phyloP scores from a whole-genome alignment of 2,888 invertebrate species.

The Acanthosepion lycidas region DNA sequence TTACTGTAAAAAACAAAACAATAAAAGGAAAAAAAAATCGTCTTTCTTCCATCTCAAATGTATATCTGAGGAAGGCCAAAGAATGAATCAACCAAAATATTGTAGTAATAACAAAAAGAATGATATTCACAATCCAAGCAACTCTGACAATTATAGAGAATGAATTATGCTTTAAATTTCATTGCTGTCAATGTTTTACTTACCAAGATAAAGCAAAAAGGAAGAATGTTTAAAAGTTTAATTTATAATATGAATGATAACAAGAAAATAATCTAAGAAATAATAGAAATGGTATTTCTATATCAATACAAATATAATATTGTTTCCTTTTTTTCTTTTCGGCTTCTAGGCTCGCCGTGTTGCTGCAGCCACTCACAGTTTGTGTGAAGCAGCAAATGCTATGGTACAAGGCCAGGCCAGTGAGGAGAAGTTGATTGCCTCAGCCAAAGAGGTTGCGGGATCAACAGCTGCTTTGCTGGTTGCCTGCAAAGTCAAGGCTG shows the following conservation, averaged over 20 bases:
- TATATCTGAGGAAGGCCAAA: too few relatives aligned
- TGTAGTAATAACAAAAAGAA: too few relatives aligned
- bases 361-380: conserved; percentile 96
- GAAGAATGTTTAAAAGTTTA: neutral
- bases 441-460: conserved; percentile 91
- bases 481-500: conserved; percentile 99
- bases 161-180: neutral
- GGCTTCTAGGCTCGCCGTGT: conserved; percentile 85
- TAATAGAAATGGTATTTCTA: too few relatives aligned
- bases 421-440: conserved; percentile 96
- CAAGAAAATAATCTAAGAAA: too few relatives aligned
- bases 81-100: too few relatives aligned
- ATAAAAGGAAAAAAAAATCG: too few relatives aligned
- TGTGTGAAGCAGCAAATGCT: conserved; percentile 98
- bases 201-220: too few relatives aligned
- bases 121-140: too few relatives aligned
- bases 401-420: conserved; percentile 83
- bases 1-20: too few relatives aligned
- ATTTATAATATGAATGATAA: neutral
- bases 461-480: conserved; percentile 97
- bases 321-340: neutral
- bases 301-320: neutral
- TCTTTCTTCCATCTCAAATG: too few relatives aligned
- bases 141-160: neutral
- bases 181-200: neutral